These are phyloP conservation scores for Tenebrosternarchus preto DNA, from an alignment of 2,113 vertebrate species.

Conservation along the genomic window DNA sequence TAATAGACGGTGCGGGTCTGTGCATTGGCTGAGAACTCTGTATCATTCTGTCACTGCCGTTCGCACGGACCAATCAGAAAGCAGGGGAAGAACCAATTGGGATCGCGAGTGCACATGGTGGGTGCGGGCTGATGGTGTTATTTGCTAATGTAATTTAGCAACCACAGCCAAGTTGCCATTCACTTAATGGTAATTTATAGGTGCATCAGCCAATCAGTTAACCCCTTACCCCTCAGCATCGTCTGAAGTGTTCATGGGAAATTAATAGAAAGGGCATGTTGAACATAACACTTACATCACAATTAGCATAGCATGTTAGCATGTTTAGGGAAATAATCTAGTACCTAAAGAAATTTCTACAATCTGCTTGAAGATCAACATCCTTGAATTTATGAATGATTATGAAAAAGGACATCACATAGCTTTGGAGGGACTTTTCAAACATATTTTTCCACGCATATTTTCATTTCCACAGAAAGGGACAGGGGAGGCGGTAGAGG, in stretches of 20 bases:
- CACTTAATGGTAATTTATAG: constrained; percentile 52
- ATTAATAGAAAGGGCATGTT: neutral
- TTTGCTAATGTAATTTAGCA: constrained; percentile 58
- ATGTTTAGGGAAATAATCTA: constrained; percentile 4
- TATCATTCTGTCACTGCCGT: constrained; percentile 50
- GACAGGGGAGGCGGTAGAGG: constrained; percentile 26
- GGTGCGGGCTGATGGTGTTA: constrained; percentile 42
- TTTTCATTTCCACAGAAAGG: constrained; percentile 7
- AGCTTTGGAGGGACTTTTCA: neutral
- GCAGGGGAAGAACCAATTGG: constrained; percentile 7
- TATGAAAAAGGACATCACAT: neutral
- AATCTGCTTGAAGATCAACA: neutral
- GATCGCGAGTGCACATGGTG: constrained; percentile 9
- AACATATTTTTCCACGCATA: neutral
- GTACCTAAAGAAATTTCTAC: neutral
- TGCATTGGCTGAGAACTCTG: constrained; percentile 47
- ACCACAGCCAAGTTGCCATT: constrained; percentile 46
- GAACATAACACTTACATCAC: too few relatives aligned
- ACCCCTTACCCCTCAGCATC: constrained; percentile 12
- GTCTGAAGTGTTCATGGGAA: neutral
- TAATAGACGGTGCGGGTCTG: constrained; percentile 50
- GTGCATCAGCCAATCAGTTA: constrained; percentile 38
- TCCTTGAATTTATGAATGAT: neutral
- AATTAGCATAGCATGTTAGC: neutral
- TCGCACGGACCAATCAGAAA: constrained; percentile 3